Evolutionary conservation across 2,797 vertebrate genomes (phyloP), one percentile per base, ranked within the genome.

Genomic region (Myotis findleyi): DNA sequence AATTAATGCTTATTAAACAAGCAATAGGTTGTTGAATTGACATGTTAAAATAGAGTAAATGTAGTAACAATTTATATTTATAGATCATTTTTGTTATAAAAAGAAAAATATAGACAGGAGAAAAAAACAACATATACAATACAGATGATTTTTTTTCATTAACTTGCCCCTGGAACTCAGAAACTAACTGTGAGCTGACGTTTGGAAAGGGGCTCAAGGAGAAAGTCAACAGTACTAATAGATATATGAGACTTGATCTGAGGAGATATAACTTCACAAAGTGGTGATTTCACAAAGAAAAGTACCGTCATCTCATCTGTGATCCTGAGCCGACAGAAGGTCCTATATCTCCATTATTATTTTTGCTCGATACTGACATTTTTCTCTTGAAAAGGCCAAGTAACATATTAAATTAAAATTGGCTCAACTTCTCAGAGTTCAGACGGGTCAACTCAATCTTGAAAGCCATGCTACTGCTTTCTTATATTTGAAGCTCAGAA

Each of bases 341-440:
- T 87, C 16, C 47, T 47, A 66, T 4, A 79, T 71, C 59, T 49
- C 81, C 9, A 76, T 87, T 86, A 89, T 86, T 86, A 94, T 73
- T 94, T 94, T 95, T 93, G 25, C 25, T 55, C 80, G 93, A 91
- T 94, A 62, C 66, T 84, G 94, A 94, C 47, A 94, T 94, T 92
- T 94, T 82, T 85, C 80, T 89, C 68, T 91, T 89, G 83, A 87
- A 92, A 95, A 89, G 51, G 30, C 49, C 86, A 94, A 94, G 21
- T 79, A 68, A 91, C 25, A 64, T 62, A 81, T 73, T 30, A 84
- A 95, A 89, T 94, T 94, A 94, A 93, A 96, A 93, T 1, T 55
- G 72, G 62, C 41, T 95, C 36, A 68, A 51, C 81, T 91, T 94
- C 73, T 89, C 68, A 85, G 49, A 93, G 75, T 79, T 93, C 55